Base-by-base conservation (phyloP, 2,797 vertebrate species). In the Gorsachius magnificus region DNA sequence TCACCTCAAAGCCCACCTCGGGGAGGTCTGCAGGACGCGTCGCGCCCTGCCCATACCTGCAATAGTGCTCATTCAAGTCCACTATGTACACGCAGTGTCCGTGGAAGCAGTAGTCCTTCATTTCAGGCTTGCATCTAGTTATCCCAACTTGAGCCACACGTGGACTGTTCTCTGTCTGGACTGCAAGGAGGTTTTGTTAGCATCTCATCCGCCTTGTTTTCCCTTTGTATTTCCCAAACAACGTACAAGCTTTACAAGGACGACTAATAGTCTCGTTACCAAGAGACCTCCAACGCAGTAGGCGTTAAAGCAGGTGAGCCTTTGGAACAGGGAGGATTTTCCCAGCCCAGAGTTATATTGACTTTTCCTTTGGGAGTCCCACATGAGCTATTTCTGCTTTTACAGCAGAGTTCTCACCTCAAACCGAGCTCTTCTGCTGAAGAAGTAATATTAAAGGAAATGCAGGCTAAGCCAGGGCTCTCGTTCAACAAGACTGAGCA, bases 101-200 rank as follows among this genome's bases (percentile, higher is more conserved):
- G 2, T 98, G 98, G 68, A 98, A 97, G 90, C 98, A 98, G 91
- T 97, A 98, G 77, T 97, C 97, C 11, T 98, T 91, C 97, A 98
- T 98, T 80, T 98, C 97, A 35, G 96, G 80, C 28, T 95, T 78
- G 56, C 98, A 98, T 51, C 91, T 95, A 0, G 95, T 95, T 92
- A 97, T 97, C 29, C 89, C 97, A 3, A 98, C 96, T 16, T 97
- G 96, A 70, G 97, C 97, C 83, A 97, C 95, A 1, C 96, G 97
- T 2, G 97, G 97, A 53, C 71, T 96, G 64, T 97, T 95, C 82
- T 97, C 97, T 69, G 90, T 98, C 90, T 96, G 97, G 94, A 98
- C 98, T 98, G 96, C 29, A 88, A 95, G 56, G n/a, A 82, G 60
- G 87, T 61, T 82, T 33, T 31, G 45, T 72, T 74, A 81, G 58